A percentile compares a stretch with the other conserved stretches of the same genome.
Evolutionary conservation across 2,888 invertebrate species (phyloP).

Genomic region (Nipponacmea schrenckii): DNA sequence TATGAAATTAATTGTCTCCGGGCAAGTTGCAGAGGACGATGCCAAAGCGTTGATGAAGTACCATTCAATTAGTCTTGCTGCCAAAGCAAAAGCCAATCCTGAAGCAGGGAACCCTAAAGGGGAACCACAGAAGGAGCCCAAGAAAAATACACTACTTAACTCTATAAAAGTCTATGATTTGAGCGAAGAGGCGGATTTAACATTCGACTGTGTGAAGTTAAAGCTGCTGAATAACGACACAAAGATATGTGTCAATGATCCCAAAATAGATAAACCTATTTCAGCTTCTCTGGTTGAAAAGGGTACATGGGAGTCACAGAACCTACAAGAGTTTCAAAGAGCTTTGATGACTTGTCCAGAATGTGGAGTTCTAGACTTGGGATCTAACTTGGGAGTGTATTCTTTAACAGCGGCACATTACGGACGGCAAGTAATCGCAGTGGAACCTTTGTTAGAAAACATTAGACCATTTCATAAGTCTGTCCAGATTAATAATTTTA

Average conservation of each 20-base stretch:
- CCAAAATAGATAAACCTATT: conserved; percentile 8
- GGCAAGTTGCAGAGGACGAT: neutral
- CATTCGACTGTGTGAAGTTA: conserved; percentile 8
- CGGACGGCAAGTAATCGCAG: conserved; percentile 30
- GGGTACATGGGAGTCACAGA: conserved; percentile 6
- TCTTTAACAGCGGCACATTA: conserved; percentile 28
- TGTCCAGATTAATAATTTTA: conserved; percentile 24
- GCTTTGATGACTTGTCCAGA: neutral
- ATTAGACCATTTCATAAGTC: conserved; percentile 29
- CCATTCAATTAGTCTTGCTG: neutral
- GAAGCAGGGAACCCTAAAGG: neutral
- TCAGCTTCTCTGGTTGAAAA: neutral
- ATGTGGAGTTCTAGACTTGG: conserved; percentile 31
- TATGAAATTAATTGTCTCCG: neutral
- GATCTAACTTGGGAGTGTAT: conserved; percentile 34
- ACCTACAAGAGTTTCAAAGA: conserved; percentile 4
- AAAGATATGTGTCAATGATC: conserved; percentile 15
- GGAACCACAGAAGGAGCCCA: neutral
- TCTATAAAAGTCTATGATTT: neutral
- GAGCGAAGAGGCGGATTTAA: neutral
- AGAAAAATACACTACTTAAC: neutral
- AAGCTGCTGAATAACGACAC: neutral
- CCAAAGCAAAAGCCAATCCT: neutral
- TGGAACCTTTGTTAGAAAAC: conserved; percentile 31
- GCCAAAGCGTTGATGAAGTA: neutral